A percentile compares a stretch with the other conserved stretches of the same genome.
phyloP scores from a whole-genome alignment of 2,113 vertebrate species.

The Nanger granti region DNA sequence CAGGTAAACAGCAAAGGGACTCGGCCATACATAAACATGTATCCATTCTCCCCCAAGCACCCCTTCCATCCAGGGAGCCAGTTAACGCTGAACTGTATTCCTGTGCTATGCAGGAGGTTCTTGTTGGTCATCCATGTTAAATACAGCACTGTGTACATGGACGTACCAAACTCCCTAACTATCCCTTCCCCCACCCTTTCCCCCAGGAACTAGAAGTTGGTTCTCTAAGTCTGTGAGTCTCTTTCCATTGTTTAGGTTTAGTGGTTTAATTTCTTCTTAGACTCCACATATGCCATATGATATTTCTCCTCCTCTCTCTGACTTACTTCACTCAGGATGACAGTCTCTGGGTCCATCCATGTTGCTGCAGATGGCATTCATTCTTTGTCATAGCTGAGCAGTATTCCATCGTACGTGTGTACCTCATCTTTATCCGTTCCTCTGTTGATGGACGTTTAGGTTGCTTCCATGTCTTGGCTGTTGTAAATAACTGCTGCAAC shows the following conservation, averaged over 20 bases:
- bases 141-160: not conserved
- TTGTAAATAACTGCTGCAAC: not conserved
- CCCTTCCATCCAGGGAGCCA: not conserved
- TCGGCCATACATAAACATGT: not conserved
- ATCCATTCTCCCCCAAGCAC: not conserved
- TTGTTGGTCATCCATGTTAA: not conserved
- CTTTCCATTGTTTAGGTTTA: not conserved
- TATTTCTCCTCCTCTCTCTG: not conserved
- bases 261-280: not conserved
- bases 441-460: not conserved
- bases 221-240: not conserved
- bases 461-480: not conserved
- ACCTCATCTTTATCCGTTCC: not conserved
- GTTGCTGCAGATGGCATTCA: not conserved
- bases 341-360: not conserved
- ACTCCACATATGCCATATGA: not conserved
- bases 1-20: not conserved
- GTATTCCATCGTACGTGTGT: not conserved
- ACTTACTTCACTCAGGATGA: not conserved
- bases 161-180: not conserved
- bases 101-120: not conserved
- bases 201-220: not conserved
- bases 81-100: rapidly evolving
- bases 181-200: not conserved
- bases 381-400: not conserved